Percentiles rank a stretch among this genome's conserved stretches.
phyloP scores from a whole-genome alignment of 2,888 invertebrate genomes.

The Trachelus tabidus region DNA sequence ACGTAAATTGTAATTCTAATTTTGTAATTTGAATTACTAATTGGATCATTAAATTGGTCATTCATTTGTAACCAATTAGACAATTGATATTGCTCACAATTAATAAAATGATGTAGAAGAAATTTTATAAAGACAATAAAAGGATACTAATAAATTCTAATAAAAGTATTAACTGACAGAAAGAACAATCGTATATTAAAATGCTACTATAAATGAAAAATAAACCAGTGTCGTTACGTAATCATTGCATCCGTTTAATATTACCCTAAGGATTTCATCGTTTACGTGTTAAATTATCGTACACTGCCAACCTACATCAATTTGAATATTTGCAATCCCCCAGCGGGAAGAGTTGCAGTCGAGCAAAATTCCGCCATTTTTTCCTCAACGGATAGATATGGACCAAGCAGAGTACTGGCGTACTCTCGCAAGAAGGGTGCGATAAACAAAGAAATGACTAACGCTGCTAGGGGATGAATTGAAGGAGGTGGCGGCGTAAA shows the following conservation, averaged over 20 bases:
- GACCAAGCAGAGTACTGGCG: background rate
- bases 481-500: slow-evolving; percentile 20
- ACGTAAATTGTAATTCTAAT: no score
- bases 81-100: background rate
- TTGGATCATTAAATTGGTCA: background rate
- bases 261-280: background rate
- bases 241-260: no score
- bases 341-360: background rate
- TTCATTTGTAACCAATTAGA: background rate
- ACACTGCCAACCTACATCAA: background rate
- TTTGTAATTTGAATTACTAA: background rate
- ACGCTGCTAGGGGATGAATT: slow-evolving; percentile 25
- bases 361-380: background rate
- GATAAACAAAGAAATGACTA: slow-evolving; percentile 11
- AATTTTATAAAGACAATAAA: background rate
- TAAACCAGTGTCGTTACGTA: no score
- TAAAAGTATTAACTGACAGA: background rate
- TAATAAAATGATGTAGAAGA: background rate
- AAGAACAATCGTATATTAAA: background rate
- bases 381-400: background rate
- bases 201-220: no score
- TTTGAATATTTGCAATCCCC: background rate
- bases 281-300: background rate
- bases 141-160: background rate
- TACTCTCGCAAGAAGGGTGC: background rate